phyloP scores from a whole-genome alignment of 1,140 invertebrate species.

The Wiebesia pumilae region DNA sequence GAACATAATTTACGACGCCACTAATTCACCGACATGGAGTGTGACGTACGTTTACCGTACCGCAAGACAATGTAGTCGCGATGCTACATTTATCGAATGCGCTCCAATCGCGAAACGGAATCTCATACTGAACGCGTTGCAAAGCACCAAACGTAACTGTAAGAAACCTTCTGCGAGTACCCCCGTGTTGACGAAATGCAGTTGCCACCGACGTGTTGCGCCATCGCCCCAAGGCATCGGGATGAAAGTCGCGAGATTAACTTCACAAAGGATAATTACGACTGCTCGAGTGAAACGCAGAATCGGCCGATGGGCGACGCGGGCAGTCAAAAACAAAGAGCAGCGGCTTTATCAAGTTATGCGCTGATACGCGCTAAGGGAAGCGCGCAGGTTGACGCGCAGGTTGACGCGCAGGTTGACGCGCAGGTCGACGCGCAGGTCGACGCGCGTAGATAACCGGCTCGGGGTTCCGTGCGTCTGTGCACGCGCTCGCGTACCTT shows the following conservation, averaged over 20 bases:
- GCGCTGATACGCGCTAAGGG: too few relatives aligned
- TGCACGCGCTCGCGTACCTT: slow-evolving; percentile 25
- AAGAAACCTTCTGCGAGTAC: neutral
- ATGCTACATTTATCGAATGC: neutral
- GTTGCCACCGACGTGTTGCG: neutral
- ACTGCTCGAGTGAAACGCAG: too few relatives aligned
- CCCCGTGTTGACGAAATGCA: neutral
- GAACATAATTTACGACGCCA: slow-evolving; percentile 9
- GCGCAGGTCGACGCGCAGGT: neutral
- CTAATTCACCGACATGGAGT: neutral
- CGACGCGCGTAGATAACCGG: slow-evolving; percentile 28
- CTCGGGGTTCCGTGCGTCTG: neutral
- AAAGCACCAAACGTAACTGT: neutral
- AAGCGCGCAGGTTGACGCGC: too few relatives aligned
- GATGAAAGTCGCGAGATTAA: neutral
- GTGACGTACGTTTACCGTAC: neutral
- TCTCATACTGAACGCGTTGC: neutral
- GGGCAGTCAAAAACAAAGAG: neutral
- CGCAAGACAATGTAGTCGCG: neutral
- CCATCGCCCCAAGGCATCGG: neutral
- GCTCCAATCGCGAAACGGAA: neutral
- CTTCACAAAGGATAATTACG: too few relatives aligned
- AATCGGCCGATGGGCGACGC: too few relatives aligned
- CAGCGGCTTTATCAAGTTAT: too few relatives aligned
- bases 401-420: neutral